A percentile compares a stretch with the other conserved stretches of the same genome.
phyloP scores from a whole-genome alignment of 2,113 vertebrate species.

The Columba janthina region DNA sequence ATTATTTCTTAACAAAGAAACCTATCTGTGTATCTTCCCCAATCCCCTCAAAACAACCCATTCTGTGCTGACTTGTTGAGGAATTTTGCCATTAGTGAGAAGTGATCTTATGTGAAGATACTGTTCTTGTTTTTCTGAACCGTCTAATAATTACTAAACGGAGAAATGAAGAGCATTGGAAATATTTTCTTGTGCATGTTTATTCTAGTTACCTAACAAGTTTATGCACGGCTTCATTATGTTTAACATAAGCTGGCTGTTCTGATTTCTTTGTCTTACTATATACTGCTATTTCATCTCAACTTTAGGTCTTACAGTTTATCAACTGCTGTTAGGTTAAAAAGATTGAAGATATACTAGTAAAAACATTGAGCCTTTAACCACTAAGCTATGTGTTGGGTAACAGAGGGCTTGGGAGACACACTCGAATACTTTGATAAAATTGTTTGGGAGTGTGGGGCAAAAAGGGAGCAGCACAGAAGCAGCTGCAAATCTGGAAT shows the following conservation, averaged over 20 bases:
- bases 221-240: background rate
- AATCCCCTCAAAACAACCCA: background rate
- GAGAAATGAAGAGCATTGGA: background rate
- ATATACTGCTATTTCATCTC: background rate
- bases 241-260: background rate
- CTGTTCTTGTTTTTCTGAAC: background rate
- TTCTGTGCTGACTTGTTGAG: background rate
- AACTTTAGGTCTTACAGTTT: background rate
- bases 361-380: background rate
- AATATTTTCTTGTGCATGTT: background rate
- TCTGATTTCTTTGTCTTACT: background rate
- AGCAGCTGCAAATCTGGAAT: background rate
- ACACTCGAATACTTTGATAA: background rate
- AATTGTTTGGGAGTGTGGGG: fast-evolving
- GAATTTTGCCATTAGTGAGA: background rate
- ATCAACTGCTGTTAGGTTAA: background rate
- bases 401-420: background rate
- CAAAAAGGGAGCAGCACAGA: background rate
- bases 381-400: background rate
- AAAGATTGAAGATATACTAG: background rate
- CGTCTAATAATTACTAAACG: background rate
- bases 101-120: background rate
- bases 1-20: background rate
- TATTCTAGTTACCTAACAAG: background rate
- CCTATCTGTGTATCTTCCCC: fast-evolving